phyloP scores from a whole-genome alignment of 2,888 invertebrate species.

The Lasioglossum marginatum region DNA sequence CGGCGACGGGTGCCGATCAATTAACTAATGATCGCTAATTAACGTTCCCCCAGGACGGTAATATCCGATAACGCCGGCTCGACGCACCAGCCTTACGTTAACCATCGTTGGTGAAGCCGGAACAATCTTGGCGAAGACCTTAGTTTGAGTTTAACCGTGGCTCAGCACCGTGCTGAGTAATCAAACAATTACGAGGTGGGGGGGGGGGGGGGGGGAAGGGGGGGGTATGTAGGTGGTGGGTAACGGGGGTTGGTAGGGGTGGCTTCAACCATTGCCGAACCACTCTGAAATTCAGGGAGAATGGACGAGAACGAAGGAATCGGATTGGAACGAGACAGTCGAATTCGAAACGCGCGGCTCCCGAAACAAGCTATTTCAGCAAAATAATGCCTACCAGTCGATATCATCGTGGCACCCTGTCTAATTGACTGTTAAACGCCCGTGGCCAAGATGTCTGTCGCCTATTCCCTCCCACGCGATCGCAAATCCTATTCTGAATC shows the following conservation, averaged over 20 bases:
- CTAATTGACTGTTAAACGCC: conserved; percentile 84
- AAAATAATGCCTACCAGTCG: conserved; percentile 82
- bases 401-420: conserved; percentile 78
- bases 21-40: conserved; percentile 79
- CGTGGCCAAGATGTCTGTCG: conserved; percentile 70
- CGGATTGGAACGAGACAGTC: conserved; percentile 48
- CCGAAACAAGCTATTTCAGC: conserved; percentile 78
- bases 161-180: conserved; percentile 84
- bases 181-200: conserved; percentile 83
- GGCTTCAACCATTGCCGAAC: conserved; percentile 60
- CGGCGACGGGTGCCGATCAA: conserved; percentile 77
- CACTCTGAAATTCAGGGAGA: conserved; percentile 56
- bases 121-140: conserved; percentile 78
- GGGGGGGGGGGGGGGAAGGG: conserved; percentile 42
- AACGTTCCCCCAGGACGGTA: conserved; percentile 75
- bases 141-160: conserved; percentile 83
- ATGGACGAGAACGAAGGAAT: conserved; percentile 56
- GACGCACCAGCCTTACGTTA: conserved; percentile 70
- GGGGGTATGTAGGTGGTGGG: conserved; percentile 54
- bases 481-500: background rate
- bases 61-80: conserved; percentile 74
- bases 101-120: conserved; percentile 63
- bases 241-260: conserved; percentile 28
- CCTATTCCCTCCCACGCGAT: background rate
- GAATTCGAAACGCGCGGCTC: conserved; percentile 56